Evolutionary conservation across 2,113 vertebrate species (phyloP), one percentile per base, ranked within the genome.

Genomic region (Elaphurus davidianus): DNA sequence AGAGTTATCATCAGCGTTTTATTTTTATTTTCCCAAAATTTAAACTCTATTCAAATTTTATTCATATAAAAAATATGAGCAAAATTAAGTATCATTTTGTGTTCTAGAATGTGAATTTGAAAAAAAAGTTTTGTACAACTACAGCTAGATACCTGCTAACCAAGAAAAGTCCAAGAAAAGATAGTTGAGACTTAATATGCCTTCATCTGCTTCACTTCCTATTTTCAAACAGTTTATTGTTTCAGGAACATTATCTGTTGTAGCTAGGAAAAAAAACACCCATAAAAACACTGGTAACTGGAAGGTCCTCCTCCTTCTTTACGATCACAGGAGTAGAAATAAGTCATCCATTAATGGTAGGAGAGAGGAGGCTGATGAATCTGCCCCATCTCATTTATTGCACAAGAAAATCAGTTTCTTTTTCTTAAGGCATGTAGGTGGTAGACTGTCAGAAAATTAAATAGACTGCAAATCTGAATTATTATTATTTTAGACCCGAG

Each of bases 211-310:
- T 83, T 94, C 57, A 45, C 60, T 92, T 94, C 43, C 87, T 87
- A 8, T 95, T 92, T 97, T 94, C 52, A 81, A 87, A 93, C 57
- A 98, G 94, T 94, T 95, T 81, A 55, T 95, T 87, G 6, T 55
- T 67, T 95, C 93, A 67, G 97, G 96, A 81, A 84, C 64, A 27
- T 64, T 90, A 87, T 94, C 93, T 67, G 40, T 97, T 57, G 81
- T 28, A 50, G 91, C 97, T 47, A 93, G 90, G 19, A 6, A 98
- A 71, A 85, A 14, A 64, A 9, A 97, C 95, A 6, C 60, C 62
- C 87, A 67, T 85, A 40, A 87, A 36, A 87, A 64, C 0, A 1
- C 1, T 47, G 84, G 93, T 98, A 82, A 95, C 85, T 54, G 36
- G 33, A 4, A 33, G 7, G 59, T 76, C 57, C 83, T 96, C 85